phyloP scores from a whole-genome alignment of 2,113 vertebrate genomes.

The Sturnira hondurensis region DNA sequence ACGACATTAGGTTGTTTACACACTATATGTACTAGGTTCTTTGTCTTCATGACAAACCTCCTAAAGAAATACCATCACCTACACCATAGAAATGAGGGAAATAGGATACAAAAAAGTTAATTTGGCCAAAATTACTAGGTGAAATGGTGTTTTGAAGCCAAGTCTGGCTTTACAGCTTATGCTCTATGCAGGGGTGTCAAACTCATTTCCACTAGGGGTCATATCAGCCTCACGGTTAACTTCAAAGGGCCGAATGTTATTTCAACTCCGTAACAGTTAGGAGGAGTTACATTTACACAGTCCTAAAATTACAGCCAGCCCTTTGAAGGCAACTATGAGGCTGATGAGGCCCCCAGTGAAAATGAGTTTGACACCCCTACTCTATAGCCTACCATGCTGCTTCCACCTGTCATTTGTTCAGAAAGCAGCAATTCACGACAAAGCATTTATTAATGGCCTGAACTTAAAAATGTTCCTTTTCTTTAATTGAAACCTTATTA shows the following conservation, averaged over 20 bases:
- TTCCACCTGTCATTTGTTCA: background rate
- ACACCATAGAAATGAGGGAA: background rate
- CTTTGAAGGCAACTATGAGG: too few relatives aligned
- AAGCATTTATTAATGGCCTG: background rate
- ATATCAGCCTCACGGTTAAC: too few relatives aligned
- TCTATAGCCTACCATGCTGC: background rate
- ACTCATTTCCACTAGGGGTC: too few relatives aligned
- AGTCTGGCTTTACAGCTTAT: background rate
- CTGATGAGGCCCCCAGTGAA: too few relatives aligned
- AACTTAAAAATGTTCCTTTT: background rate
- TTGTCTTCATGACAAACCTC: background rate
- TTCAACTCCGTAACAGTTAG: too few relatives aligned
- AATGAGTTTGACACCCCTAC: too few relatives aligned
- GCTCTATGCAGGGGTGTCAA: background rate
- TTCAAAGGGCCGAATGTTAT: too few relatives aligned
- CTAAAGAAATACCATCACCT: background rate
- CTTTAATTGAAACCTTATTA: too few relatives aligned
- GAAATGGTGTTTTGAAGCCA: slow-evolving; percentile 24
- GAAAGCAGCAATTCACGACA: background rate
- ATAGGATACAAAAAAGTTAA: background rate
- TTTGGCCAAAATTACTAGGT: background rate
- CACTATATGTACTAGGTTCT: background rate
- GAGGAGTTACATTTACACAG: too few relatives aligned
- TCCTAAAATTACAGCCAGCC: too few relatives aligned
- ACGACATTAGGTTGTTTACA: background rate